Conservation (phyloP, 2,888 invertebrate genomes). For the Thereva unica region DNA sequence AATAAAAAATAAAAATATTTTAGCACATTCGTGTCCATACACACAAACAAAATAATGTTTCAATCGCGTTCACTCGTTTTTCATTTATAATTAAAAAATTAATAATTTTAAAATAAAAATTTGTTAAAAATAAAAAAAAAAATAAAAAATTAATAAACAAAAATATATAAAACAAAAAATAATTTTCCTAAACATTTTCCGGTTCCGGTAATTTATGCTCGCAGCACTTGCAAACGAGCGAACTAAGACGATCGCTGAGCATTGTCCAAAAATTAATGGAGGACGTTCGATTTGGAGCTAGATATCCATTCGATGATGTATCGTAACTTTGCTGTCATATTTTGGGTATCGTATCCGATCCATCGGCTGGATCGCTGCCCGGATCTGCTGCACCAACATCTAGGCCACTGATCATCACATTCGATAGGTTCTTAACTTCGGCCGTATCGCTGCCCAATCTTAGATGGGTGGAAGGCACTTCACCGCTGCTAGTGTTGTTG, state of each 20-base stretch:
- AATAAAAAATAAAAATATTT: neutral
- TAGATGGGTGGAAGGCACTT: slow-evolving; percentile 51
- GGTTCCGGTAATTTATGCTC: slow-evolving; percentile 58
- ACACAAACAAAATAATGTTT: neutral
- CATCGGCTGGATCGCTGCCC: slow-evolving; percentile 36
- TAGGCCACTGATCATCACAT: slow-evolving; percentile 44
- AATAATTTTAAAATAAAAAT: too few species aligned
- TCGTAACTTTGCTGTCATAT: slow-evolving; percentile 58
- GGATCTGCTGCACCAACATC: slow-evolving; percentile 40
- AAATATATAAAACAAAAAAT: neutral
- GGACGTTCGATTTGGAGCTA: slow-evolving; percentile 18
- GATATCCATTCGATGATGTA: slow-evolving; percentile 50
- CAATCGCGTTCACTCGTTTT: too few species aligned
- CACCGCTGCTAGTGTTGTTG: slow-evolving; percentile 56
- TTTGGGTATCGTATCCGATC: slow-evolving; percentile 49
- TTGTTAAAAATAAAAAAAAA: too few species aligned
- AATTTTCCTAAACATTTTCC: slow-evolving; percentile 53
- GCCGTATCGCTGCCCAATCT: slow-evolving; percentile 50
- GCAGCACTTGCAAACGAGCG: slow-evolving; percentile 57
- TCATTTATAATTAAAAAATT: too few species aligned
- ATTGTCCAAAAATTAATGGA: slow-evolving; percentile 56
- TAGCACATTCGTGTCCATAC: neutral
- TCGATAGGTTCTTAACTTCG: slow-evolving; percentile 44
- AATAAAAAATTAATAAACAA: too few species aligned
- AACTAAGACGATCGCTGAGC: slow-evolving; percentile 55